Evolutionary conservation across 1,140 invertebrate genomes (phyloP).

Genomic region (Stegodyphus mimosarum): DNA sequence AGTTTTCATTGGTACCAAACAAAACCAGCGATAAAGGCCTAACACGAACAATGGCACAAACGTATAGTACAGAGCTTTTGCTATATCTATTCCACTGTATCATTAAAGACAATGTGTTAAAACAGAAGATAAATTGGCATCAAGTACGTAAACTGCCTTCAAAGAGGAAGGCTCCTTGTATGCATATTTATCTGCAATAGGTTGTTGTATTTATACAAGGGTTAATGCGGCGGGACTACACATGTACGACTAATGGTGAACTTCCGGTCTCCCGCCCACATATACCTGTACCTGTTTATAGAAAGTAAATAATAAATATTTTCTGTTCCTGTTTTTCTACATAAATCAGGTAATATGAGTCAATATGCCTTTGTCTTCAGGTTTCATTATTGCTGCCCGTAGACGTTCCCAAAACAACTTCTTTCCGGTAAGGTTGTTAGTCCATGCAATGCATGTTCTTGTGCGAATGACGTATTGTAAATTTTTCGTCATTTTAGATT

Average conservation of each 20-base stretch:
- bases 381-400: constrained; percentile 6
- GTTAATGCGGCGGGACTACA: too few species aligned
- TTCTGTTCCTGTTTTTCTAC: too few species aligned
- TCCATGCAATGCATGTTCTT: constrained; percentile 43
- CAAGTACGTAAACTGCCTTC: not conserved
- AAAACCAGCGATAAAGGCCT: not conserved
- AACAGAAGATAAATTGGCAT: not conserved
- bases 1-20: constrained; percentile 11
- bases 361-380: constrained; percentile 1
- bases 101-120: not conserved
- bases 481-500: constrained; percentile 31
- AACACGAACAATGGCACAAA: not conserved
- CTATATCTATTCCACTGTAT: not conserved
- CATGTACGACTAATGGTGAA: too few species aligned
- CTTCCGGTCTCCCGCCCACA: too few species aligned
- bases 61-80: not conserved
- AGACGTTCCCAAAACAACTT: constrained; percentile 49
- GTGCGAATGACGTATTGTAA: constrained; percentile 52
- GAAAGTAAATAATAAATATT: too few species aligned
- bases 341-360: constrained; percentile 11
- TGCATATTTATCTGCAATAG: not conserved
- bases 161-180: not conserved
- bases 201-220: too few species aligned
- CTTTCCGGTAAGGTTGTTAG: constrained; percentile 18
- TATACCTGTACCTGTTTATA: too few species aligned